These are phyloP conservation scores for Tiliqua scincoides DNA, from an alignment of 2,113 vertebrate genomes.

Conservation along the genomic window DNA sequence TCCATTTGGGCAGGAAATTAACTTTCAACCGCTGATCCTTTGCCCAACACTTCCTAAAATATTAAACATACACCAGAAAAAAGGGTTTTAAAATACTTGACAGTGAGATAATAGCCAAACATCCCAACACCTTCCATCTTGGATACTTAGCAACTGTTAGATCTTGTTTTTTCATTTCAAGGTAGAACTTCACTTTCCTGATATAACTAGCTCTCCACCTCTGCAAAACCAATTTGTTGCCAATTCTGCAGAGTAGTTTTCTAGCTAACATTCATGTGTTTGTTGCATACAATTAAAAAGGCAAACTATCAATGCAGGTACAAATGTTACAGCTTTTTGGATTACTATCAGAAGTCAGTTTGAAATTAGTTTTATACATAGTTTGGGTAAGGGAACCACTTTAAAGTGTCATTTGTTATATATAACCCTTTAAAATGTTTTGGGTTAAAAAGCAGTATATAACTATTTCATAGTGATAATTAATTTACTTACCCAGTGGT, in stretches of 20 bases:
- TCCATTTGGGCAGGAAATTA: constrained; percentile 67
- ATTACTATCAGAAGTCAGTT: background rate
- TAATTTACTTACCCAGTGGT: no score
- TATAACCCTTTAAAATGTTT: no score
- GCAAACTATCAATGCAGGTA: background rate
- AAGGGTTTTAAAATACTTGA: constrained; percentile 44
- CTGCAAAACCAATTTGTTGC: background rate
- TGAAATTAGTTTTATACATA: background rate
- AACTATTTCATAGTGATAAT: no score
- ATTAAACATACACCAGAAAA: background rate
- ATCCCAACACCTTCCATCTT: constrained; percentile 42
- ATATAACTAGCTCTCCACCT: constrained; percentile 9
- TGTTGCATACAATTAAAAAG: background rate
- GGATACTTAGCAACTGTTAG: background rate
- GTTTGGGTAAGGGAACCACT: background rate
- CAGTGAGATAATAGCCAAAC: constrained; percentile 43
- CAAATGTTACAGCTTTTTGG: background rate
- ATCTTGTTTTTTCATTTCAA: constrained; percentile 23
- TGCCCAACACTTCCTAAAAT: constrained; percentile 56
- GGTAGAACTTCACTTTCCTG: constrained; percentile 40
- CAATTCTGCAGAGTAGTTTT: background rate
- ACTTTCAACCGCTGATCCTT: constrained; percentile 62
- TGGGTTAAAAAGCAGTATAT: no score
- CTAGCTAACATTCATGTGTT: background rate
- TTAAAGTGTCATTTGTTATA: no score